Conservation (phyloP, 2,113 vertebrate genomes). For the Coreoperca whiteheadi region DNA sequence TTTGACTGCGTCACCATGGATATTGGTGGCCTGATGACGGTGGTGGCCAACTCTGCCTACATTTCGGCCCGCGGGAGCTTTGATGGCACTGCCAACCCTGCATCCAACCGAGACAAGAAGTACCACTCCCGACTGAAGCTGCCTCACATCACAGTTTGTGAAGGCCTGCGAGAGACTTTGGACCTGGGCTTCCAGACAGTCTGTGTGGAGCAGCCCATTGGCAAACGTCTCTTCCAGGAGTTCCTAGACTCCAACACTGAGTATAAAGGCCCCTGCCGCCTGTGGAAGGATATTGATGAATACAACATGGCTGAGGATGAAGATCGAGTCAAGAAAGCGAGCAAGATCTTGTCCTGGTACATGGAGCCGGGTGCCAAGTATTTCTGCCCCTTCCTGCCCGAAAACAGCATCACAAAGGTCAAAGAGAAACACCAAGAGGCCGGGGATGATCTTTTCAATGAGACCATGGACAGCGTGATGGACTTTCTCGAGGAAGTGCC, state of each 20-base stretch:
- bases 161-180: constrained; percentile 79
- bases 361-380: constrained; percentile 82
- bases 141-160: constrained; percentile 84
- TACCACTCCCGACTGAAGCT: constrained; percentile 83
- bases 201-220: constrained; percentile 85
- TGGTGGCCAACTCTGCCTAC: constrained; percentile 87
- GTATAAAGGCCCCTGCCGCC: constrained; percentile 78
- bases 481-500: constrained; percentile 84
- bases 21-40: constrained; percentile 82
- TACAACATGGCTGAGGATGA: constrained; percentile 84
- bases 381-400: constrained; percentile 82
- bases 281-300: constrained; percentile 85
- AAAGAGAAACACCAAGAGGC: constrained; percentile 79
- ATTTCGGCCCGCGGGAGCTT: constrained; percentile 85
- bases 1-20: constrained; percentile 76
- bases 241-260: constrained; percentile 78
- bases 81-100: constrained; percentile 79
- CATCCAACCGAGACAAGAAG: constrained; percentile 82
- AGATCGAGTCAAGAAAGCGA: constrained; percentile 78
- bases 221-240: constrained; percentile 85
- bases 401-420: constrained; percentile 82
- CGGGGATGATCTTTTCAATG: constrained; percentile 78
- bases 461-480: constrained; percentile 77
- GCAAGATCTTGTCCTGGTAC: constrained; percentile 79
- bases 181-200: constrained; percentile 81